Base-by-base conservation (phyloP, 1,140 invertebrate genomes). In the Eriocheir sinensis region DNA sequence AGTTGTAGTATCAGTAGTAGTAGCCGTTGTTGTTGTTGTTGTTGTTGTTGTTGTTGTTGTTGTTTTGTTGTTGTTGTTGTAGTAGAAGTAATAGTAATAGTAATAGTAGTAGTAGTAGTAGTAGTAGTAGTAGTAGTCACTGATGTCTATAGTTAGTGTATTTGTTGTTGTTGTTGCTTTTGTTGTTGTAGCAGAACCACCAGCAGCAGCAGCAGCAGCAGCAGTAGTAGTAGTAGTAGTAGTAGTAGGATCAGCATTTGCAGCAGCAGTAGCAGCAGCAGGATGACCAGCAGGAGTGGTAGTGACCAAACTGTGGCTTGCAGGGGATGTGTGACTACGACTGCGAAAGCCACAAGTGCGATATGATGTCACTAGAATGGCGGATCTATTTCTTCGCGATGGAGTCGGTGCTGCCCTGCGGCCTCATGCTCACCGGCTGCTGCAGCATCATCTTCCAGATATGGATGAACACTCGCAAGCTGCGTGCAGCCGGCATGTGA, bases 391-490 rank as follows among this genome's bases (percentile, higher is more conserved):
- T 90, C 53, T 89, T 44, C 86, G 44, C 60, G 2, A 21, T 94
- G 36, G 93, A 94, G 88, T 80, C 85, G 12, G 36, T 94, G 4
- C 38, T 94, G 30, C 93, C 93, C 2, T 94, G 86, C 30, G 21
- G 86, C 2, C 72, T 94, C 12, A 90, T 94, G 93, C 8, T 90
- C 30, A 81, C 40, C 0, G 93, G 93, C 0, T 90, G 86, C 34
- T 30, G 60, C 53, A 94, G 93, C 93, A 94, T 94, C 93, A 94
- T 94, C 72, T 48, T 30, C 36, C 93, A 94, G 72, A 94, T 94
- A 53, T 94, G 86, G 72, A 72, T 53, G 34, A 94, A 94, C 41
- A 94, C 38, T 8, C 89, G 72, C 38, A 48, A 80, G 86, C 93
- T 94, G 21, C 30, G 53, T 3, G 60, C 60, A 0, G n/a, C 93